Conservation (phyloP, 2,113 vertebrate genomes). For the Chinchilla lanigera region DNA sequence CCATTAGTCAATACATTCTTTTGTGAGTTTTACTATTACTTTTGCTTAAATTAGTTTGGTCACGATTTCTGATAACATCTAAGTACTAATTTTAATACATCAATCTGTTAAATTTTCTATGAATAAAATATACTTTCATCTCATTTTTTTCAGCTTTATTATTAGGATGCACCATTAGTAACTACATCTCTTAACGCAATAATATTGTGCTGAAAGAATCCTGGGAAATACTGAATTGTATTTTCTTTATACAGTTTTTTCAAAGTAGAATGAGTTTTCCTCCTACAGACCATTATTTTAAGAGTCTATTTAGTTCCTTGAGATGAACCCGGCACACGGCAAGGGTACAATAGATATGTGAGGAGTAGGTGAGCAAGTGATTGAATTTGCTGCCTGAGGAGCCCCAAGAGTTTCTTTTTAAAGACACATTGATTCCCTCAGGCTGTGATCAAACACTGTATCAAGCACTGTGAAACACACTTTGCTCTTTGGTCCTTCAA, state of each 20-base stretch:
- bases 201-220: background rate
- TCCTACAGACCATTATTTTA: background rate
- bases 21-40: background rate
- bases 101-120: background rate
- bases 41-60: background rate
- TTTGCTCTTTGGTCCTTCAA: slow-evolving; percentile 6
- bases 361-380: slow-evolving; percentile 45
- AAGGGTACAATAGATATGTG: background rate
- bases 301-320: slow-evolving; percentile 22
- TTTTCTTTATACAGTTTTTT: slow-evolving; percentile 22
- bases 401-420: slow-evolving; percentile 28
- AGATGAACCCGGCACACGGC: background rate
- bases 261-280: background rate
- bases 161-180: background rate
- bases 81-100: background rate
- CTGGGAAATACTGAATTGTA: background rate
- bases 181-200: background rate
- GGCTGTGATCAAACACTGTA: slow-evolving; percentile 13
- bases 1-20: background rate
- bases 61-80: background rate
- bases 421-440: background rate
- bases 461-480: slow-evolving; percentile 11
- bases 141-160: background rate
- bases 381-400: slow-evolving; percentile 33
- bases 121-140: background rate